These are phyloP conservation scores for Sylvietta virens DNA, from an alignment of 2,113 vertebrate genomes.

Conservation along the genomic window DNA sequence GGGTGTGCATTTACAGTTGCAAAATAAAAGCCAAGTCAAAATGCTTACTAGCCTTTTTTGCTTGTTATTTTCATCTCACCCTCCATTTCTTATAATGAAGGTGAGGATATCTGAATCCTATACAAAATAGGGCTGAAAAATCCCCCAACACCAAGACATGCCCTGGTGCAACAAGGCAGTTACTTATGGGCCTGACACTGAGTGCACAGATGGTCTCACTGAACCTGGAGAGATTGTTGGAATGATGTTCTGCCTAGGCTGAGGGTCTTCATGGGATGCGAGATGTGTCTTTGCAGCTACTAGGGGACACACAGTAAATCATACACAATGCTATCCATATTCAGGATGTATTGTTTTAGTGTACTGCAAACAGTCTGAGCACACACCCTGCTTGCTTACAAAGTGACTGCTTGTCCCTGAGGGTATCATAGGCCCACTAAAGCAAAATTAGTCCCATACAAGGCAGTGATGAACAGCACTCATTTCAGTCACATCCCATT, in stretches of 20 bases:
- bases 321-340: not conserved
- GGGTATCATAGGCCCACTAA: not conserved
- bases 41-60: not conserved
- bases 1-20: not conserved
- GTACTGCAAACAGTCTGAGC: not conserved
- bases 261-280: not conserved
- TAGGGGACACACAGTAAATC: not conserved
- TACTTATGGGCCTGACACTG: not conserved
- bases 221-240: not conserved
- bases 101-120: not conserved
- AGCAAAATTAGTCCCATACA: not conserved
- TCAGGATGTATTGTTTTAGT: not conserved
- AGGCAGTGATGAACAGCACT: not conserved
- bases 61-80: not conserved
- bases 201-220: not conserved
- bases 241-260: not conserved
- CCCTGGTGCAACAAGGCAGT: not conserved
- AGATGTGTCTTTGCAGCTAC: not conserved
- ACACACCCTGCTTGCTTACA: not conserved
- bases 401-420: not conserved
- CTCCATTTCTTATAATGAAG: not conserved
- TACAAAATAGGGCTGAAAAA: not conserved
- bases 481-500: not conserved
- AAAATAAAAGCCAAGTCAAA: not conserved
- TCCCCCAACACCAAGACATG: fast-evolving